phyloP scores from a whole-genome alignment of 2,888 invertebrate species.

The Antheraea yamamai region DNA sequence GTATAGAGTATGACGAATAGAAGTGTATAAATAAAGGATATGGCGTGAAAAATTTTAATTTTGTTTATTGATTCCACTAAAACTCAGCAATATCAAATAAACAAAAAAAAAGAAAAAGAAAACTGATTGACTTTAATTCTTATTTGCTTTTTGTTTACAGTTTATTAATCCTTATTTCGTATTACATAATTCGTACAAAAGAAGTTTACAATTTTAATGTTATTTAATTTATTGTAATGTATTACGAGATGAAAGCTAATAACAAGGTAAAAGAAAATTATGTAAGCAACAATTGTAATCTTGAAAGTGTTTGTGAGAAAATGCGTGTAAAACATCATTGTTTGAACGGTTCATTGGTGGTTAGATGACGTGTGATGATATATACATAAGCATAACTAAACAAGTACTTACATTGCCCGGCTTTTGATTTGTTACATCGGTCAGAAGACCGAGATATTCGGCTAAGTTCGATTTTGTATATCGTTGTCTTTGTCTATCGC shows the following conservation, averaged over 20 bases:
- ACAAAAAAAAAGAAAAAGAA: no score
- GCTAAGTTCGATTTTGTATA: no score
- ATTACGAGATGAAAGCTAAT: conserved; percentile 12
- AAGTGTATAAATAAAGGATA: not conserved
- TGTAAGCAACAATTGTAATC: conserved; percentile 43
- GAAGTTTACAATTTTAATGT: not conserved
- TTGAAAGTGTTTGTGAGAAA: conserved; percentile 62
- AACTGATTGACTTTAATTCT: not conserved
- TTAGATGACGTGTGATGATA: not conserved
- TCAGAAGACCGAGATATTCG: no score
- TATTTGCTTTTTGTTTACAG: not conserved
- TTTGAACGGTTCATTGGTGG: conserved; percentile 23
- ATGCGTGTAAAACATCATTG: conserved; percentile 37
- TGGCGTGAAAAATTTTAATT: not conserved
- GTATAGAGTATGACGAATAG: no score
- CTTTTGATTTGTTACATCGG: no score
- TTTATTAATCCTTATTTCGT: not conserved
- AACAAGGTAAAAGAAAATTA: conserved; percentile 39
- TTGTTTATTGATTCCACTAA: not conserved
- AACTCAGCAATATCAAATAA: not conserved
- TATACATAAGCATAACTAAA: not conserved
- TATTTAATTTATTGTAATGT: not conserved
- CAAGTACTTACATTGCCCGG: no score
- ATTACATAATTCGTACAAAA: not conserved
- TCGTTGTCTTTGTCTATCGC: no score